These are phyloP conservation scores for Aplysina aerophoba DNA, from an alignment of 37 sponge, comb jelly and placozoan genomes.

Conservation along the genomic window DNA sequence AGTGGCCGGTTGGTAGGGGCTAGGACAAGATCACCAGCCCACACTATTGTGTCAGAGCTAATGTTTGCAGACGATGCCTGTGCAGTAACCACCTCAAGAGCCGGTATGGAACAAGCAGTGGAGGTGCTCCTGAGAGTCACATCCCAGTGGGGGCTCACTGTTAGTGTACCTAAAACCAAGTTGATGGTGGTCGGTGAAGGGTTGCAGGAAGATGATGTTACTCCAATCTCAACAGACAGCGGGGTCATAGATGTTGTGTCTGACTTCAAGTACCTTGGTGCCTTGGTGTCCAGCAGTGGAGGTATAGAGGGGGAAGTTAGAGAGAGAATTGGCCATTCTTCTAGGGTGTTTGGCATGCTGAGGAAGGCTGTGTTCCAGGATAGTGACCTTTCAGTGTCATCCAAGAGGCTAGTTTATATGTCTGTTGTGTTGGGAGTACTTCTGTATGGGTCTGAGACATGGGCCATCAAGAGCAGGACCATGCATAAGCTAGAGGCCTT, in stretches of 20 bases:
- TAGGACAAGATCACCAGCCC: neutral
- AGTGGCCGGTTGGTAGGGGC: constrained; percentile 42
- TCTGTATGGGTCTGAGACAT: neutral
- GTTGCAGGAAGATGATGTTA: neutral
- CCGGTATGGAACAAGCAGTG: constrained; percentile 30
- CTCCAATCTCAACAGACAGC: constrained; percentile 2
- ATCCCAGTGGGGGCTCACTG: constrained; percentile 35
- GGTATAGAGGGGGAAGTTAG: constrained; percentile 27
- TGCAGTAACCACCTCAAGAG: neutral
- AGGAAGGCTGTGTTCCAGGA: constrained; percentile 22
- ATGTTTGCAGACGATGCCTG: neutral
- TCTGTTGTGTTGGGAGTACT: constrained; percentile 25
- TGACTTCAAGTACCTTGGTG: constrained; percentile 51
- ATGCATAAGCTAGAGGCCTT: neutral
- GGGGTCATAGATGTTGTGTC: constrained; percentile 29
- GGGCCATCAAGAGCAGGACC: neutral
- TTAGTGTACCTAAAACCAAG: constrained; percentile 39
- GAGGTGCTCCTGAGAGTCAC: neutral
- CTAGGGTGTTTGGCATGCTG: constrained; percentile 42
- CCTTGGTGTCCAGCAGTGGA: constrained; percentile 26
- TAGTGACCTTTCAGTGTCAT: neutral
- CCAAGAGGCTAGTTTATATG: constrained; percentile 35
- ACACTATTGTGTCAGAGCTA: neutral
- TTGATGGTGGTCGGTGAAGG: neutral
- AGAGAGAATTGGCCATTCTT: constrained; percentile 27